phyloP scores from a whole-genome alignment of 2,797 vertebrate species.

The Muraenolepis orangiensis region DNA sequence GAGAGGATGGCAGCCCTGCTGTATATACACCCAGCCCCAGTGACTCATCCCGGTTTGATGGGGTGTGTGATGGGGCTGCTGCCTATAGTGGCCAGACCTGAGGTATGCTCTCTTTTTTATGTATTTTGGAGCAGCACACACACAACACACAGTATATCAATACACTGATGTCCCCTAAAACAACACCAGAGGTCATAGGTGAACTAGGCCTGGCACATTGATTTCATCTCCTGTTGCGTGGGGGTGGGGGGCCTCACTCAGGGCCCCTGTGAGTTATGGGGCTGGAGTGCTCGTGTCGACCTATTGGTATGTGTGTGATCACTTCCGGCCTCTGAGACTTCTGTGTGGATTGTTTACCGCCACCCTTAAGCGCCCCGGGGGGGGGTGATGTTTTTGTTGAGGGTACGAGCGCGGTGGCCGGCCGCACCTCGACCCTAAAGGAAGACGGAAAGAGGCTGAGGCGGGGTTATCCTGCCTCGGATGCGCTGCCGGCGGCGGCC shows the following conservation, averaged over 20 bases:
- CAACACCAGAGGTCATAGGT: conserved; percentile 50
- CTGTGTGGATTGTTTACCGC: no score
- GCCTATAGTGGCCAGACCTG: not conserved
- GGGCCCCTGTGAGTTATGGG: conserved; percentile 39
- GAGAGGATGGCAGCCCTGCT: not conserved
- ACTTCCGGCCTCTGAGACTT: no score
- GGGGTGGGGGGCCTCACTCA: not conserved
- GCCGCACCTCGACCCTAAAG: not conserved
- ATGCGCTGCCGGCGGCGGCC: conserved; percentile 33
- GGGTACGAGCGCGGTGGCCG: no score
- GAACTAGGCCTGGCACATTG: conserved; percentile 50
- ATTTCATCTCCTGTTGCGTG: conserved; percentile 33
- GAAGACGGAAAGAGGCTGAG: not conserved
- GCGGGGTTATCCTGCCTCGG: conserved; percentile 28
- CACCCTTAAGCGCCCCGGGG: no score
- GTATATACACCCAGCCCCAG: not conserved
- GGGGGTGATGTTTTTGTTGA: no score
- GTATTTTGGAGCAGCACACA: not conserved
- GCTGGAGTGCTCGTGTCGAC: conserved; percentile 25
- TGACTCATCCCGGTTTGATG: not conserved
- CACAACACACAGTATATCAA: not conserved
- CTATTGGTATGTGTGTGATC: conserved; percentile 28
- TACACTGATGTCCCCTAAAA: conserved; percentile 45
- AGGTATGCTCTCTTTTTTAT: not conserved
- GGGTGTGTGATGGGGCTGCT: not conserved